Base-by-base conservation (phyloP, 2,113 vertebrate genomes). In the Pteronura brasiliensis region DNA sequence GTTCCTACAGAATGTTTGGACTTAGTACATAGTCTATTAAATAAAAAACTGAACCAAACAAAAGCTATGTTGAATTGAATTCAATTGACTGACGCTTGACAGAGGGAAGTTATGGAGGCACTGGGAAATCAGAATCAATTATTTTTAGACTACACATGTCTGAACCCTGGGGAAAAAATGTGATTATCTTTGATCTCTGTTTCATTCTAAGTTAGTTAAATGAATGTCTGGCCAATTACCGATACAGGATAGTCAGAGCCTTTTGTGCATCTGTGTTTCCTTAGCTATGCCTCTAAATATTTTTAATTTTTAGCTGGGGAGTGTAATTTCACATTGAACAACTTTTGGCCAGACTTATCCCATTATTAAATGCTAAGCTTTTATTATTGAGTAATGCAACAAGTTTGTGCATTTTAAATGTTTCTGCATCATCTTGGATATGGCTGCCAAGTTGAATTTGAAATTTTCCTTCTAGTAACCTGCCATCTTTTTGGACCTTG, bases 381-480 rank as follows among this genome's bases (percentile, higher is more conserved):
- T n/a, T n/a, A n/a, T n/a, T n/a, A n/a, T n/a, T 94, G 95, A 88
- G 80, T 2, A 93, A 80, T 95, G 97, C 79, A 93, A 57, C 25
- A 89, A 83, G 17, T 97, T 82, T 93, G 3, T 94, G 15, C 49
- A 95, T 98, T 97, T 90, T 81, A 83, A 96, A 69, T 93, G 21
- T 80, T 95, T 52, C 88, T 69, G 20, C 23, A 80, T 92, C 89
- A 94, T 36, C 71, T 95, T 81, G 47, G 52, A 77, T 81, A 34
- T 74, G 59, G n/a, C 31, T 72, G 20, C 49, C 59, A 57, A 93
- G 42, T 31, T 94, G 61, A 96, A 96, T 96, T 97, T 88, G 76
- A 90, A 77, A 94, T 34, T 76, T 57, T 47, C 4, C 12, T 93
- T 98, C 1, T 88, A 92, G 25, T 86, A 96, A 47, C 13, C 81